Evolutionary conservation across 1,140 invertebrate species (phyloP), one percentile per base, ranked within the genome.

Genomic region (Dinoponera quadriceps): DNA sequence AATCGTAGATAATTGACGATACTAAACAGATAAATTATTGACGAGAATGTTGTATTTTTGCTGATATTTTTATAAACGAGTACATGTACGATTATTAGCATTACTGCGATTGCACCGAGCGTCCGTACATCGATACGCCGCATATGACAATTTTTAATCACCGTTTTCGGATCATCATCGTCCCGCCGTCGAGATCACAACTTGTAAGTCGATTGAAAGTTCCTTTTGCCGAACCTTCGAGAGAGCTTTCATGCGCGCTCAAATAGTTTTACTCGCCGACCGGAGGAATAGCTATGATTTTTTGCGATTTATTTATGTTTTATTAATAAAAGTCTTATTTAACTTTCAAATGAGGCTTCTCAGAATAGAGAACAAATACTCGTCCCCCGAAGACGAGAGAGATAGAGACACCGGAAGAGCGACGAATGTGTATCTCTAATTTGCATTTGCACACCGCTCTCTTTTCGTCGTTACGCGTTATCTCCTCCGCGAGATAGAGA

Each of bases 41-140:
- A 73, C 20, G 38, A 81, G 48, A 55, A 85, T 57, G 20, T 80
- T 60, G 62, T 85, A 88, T 87, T 85, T 85, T 87, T 85, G 38
- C 83, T 75, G 72, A 78, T 87, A 87, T 85, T 87, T 88, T 87
- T 85, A 66, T 80, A 87, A 75, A 57, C 33, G 27, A 51, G 72
- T 54, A 25, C 25, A 65, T 59, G 25, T 59, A 55, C 27, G 25
- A 49, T 84, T 84, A 65, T 78, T 49, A 27, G 69, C 59, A 7
- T 48, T 44, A 48, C 14, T 60, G 33, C 27, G 29, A 57, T 44
- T 14, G 7, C 68, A 25, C 25, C 51, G 51, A 22, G 13, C 7
- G 0, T 69, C 7, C 33, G 51, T 38, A 33, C 1, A 49, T 18
- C 38, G 55, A 44, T 68, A 20, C 29, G 75, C 38, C 33, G 63